These are phyloP conservation scores for Ormyrus labotus DNA, from an alignment of 2,888 invertebrate species.

Conservation along the genomic window DNA sequence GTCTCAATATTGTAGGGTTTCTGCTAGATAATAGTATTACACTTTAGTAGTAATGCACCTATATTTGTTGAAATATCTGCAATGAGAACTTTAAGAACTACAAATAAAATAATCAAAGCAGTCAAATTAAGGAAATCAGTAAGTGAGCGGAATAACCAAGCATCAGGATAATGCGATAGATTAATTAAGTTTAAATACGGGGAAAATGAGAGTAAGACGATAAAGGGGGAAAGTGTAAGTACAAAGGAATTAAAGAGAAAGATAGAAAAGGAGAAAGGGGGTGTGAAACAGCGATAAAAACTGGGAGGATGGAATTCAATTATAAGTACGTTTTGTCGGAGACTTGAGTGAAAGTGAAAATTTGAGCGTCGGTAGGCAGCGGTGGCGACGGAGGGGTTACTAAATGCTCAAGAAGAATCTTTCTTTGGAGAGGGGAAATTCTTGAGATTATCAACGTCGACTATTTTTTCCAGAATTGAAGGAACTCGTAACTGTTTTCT, in stretches of 20 bases:
- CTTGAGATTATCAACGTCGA: constrained; percentile 19
- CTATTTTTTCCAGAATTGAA: constrained; percentile 8
- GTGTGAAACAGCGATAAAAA: constrained; percentile 50
- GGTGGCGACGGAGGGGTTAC: not conserved
- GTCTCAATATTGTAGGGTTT: too few relatives aligned
- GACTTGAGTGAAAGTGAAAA: constrained; percentile 48
- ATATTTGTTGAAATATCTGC: too few relatives aligned
- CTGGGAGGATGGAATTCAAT: constrained; percentile 44
- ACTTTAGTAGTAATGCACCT: too few relatives aligned
- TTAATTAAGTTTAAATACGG: constrained; percentile 4
- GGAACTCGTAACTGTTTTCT: too few relatives aligned
- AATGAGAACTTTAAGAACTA: too few relatives aligned
- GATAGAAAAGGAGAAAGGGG: not conserved
- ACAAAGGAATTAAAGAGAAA: constrained; percentile 25
- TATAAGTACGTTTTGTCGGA: constrained; percentile 43
- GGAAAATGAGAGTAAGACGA: not conserved
- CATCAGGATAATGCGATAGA: not conserved
- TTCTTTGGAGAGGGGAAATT: constrained; percentile 10
- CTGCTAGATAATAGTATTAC: too few relatives aligned
- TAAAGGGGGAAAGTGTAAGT: not conserved
- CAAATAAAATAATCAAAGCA: too few relatives aligned
- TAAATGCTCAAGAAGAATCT: constrained; percentile 9
- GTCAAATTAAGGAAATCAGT: too few relatives aligned
- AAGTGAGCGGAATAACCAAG: too few relatives aligned
- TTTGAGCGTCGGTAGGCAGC: constrained; percentile 22